Evolutionary conservation across 2,797 vertebrate species (phyloP).

Genomic region (Sylvilagus floridanus): DNA sequence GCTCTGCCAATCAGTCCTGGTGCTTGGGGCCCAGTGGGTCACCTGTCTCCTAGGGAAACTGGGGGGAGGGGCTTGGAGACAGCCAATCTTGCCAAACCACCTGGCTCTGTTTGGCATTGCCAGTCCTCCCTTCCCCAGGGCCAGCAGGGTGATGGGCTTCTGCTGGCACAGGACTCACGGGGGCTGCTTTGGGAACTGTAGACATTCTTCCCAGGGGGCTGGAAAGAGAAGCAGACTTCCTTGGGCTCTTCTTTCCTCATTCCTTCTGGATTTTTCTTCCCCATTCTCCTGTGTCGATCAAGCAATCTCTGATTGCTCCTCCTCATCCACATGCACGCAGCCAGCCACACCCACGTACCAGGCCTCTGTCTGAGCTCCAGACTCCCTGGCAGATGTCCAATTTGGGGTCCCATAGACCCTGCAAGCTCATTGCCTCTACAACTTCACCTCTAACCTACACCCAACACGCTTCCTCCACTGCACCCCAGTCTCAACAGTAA

Average conservation of each 20-base stretch:
- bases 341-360: not conserved
- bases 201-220: not conserved
- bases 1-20: constrained; percentile 69
- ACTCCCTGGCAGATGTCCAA: not conserved
- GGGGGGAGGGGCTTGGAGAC: not conserved
- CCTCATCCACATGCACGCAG: not conserved
- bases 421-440: not conserved
- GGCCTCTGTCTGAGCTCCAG: not conserved
- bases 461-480: not conserved
- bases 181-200: not conserved
- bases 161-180: not conserved
- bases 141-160: not conserved
- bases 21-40: constrained; percentile 69
- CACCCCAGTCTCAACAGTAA: not conserved
- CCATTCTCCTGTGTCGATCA: not conserved
- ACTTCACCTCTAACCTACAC: not conserved
- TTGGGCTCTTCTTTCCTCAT: not conserved
- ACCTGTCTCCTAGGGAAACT: constrained; percentile 52
- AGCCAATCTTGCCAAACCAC: constrained; percentile 21
- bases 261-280: not conserved
- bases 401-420: not conserved
- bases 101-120: not conserved
- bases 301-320: not conserved
- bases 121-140: not conserved
- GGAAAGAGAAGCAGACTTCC: not conserved